Conservation (phyloP, 2,113 vertebrate species). For the Antechinus stuartii region DNA sequence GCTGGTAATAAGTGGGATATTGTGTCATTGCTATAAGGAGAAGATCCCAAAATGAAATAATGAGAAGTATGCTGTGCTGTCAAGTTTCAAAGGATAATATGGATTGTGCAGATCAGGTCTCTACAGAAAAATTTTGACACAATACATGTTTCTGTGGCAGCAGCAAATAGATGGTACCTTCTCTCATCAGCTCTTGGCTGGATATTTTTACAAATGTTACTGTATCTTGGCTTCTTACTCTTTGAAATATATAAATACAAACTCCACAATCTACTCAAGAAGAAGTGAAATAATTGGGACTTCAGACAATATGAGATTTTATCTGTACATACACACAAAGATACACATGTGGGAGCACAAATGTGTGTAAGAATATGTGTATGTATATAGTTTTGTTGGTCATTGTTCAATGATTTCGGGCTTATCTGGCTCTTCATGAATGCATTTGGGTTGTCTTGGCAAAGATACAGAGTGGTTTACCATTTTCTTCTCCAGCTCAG, state of each 20-base stretch:
- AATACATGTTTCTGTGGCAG: background rate
- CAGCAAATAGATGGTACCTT: conserved; percentile 74
- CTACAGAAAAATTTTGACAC: conserved; percentile 37
- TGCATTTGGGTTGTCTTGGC: background rate
- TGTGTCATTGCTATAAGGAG: background rate
- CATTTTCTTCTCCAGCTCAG: background rate
- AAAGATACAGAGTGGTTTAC: background rate
- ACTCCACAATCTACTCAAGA: conserved; percentile 63
- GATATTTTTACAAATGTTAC: conserved; percentile 60
- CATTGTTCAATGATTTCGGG: background rate
- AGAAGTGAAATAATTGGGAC: background rate
- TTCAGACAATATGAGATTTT: background rate
- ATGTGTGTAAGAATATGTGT: fast-evolving
- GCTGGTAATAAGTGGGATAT: background rate
- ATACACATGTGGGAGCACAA: background rate
- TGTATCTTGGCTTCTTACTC: conserved; percentile 68
- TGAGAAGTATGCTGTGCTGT: background rate
- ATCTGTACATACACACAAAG: background rate
- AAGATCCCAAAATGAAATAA: background rate
- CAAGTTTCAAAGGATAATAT: conserved; percentile 19
- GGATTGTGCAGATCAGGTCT: background rate
- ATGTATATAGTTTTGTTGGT: background rate
- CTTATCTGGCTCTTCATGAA: background rate
- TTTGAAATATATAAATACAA: conserved; percentile 58
- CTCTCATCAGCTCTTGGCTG: conserved; percentile 62